phyloP scores from a whole-genome alignment of 2,797 vertebrate species.

The Onychomys leucogaster region DNA sequence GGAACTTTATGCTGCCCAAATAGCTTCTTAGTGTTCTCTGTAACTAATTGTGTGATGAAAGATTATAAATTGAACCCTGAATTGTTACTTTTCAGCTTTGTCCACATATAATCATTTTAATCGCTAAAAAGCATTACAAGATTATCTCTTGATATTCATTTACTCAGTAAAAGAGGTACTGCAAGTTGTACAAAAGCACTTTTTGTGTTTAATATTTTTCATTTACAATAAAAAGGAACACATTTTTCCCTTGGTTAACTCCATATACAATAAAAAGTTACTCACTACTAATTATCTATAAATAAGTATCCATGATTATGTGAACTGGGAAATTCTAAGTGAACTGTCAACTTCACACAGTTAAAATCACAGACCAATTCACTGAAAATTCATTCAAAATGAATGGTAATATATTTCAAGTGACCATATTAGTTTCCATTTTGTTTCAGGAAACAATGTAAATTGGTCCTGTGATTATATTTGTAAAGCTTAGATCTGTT shows the following conservation, averaged over 20 bases:
- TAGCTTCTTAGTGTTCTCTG: background rate
- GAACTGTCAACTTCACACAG: conserved; percentile 16
- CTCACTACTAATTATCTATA: conserved; percentile 40
- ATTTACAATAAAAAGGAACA: background rate
- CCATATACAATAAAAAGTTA: background rate
- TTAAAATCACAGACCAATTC: conserved; percentile 40
- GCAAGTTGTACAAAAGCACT: background rate
- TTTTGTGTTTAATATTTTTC: conserved; percentile 56
- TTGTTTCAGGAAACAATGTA: conserved; percentile 63
- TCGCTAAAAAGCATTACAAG: conserved; percentile 30
- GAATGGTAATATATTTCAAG: conserved; percentile 51
- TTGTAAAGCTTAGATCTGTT: conserved; percentile 52
- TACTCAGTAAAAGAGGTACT: conserved; percentile 34
- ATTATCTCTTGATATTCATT: conserved; percentile 33
- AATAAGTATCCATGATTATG: conserved; percentile 50
- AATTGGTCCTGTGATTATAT: conserved; percentile 6
- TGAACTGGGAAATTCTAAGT: conserved; percentile 54
- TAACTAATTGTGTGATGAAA: conserved; percentile 42
- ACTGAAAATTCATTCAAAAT: conserved; percentile 63
- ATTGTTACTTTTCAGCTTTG: conserved; percentile 24
- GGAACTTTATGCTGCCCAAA: background rate
- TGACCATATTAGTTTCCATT: conserved; percentile 43
- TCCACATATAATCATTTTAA: conserved; percentile 37
- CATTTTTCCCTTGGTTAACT: background rate
- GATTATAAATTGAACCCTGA: conserved; percentile 23